These are phyloP conservation scores for Chesias legatella DNA, from an alignment of 2,888 invertebrate genomes.

Conservation along the genomic window DNA sequence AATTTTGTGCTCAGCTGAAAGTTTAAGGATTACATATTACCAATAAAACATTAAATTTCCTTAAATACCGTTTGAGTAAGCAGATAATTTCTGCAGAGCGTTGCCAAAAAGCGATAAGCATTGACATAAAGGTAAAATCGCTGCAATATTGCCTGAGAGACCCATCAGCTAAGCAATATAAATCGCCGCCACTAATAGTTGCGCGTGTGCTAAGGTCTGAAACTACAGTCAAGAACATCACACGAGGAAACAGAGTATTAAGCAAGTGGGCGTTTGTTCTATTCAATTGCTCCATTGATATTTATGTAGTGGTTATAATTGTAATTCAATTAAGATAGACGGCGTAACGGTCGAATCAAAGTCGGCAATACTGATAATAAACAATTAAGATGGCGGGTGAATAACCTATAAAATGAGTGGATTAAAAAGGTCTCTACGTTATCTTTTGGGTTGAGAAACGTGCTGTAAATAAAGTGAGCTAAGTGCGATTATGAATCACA, in stretches of 20 bases:
- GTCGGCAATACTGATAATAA: constrained; percentile 7
- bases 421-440: constrained; percentile 18
- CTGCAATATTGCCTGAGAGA: too few relatives aligned
- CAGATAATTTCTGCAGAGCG: too few relatives aligned
- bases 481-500: too few relatives aligned
- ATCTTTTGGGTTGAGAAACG: constrained; percentile 16
- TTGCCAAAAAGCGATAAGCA: too few relatives aligned
- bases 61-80: too few relatives aligned
- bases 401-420: constrained; percentile 14
- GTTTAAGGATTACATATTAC: too few relatives aligned
- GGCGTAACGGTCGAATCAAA: constrained; percentile 8
- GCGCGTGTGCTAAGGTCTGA: neutral
- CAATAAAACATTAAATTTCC: too few relatives aligned
- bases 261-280: constrained; percentile 48
- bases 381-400: constrained; percentile 12
- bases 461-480: neutral
- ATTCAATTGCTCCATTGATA: constrained; percentile 61
- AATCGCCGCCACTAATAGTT: too few relatives aligned
- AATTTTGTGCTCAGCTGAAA: too few relatives aligned
- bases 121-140: too few relatives aligned
- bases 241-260: constrained; percentile 27
- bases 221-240: constrained; percentile 16
- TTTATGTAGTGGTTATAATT: constrained; percentile 61
- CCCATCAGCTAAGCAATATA: too few relatives aligned
- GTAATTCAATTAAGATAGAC: constrained; percentile 54